These are phyloP conservation scores for Chesias legatella DNA, from an alignment of 2,888 invertebrate species.

Conservation along the genomic window DNA sequence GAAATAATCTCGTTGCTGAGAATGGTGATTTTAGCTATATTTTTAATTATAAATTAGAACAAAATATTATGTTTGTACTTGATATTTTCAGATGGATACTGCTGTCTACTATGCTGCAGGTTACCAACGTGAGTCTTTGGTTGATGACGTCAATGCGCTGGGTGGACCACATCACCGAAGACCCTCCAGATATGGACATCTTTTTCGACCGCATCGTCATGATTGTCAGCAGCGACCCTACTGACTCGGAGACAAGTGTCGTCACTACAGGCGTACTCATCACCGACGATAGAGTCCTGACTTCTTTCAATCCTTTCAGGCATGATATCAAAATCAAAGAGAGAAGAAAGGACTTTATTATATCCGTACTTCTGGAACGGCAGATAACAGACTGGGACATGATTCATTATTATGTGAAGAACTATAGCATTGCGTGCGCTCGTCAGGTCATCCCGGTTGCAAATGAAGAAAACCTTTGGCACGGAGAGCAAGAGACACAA, in stretches of 20 bases:
- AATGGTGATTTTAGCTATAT: too few species aligned
- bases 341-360: neutral
- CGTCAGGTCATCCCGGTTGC: conserved; percentile 6
- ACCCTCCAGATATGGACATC: conserved; percentile 4
- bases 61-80: too few species aligned
- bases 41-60: too few species aligned
- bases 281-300: conserved; percentile 3
- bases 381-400: neutral
- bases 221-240: neutral
- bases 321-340: neutral
- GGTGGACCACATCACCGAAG: conserved; percentile 9
- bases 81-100: too few species aligned
- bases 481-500: neutral
- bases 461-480: neutral
- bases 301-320: conserved; percentile 18
- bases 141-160: conserved; percentile 19
- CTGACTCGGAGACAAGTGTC: neutral
- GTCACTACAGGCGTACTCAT: conserved; percentile 11
- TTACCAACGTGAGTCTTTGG: too few species aligned
- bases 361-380: neutral
- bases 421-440: conserved; percentile 4
- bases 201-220: conserved; percentile 15
- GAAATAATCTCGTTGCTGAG: too few species aligned
- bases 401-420: neutral
- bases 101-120: too few species aligned